Conservation (phyloP, 2,797 vertebrate species). For the Pelodytes ibericus region DNA sequence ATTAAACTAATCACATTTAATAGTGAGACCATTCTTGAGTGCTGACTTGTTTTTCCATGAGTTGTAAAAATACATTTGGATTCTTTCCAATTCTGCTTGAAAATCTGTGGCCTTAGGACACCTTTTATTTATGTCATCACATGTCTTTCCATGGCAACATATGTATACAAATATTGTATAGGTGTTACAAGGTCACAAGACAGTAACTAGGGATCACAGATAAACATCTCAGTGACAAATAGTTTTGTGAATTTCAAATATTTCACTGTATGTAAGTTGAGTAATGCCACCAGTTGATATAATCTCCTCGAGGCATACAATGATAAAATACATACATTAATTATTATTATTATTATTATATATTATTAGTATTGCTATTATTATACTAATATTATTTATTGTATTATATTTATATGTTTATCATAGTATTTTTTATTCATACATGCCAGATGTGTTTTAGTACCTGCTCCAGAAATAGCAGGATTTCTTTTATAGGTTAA, state of each 20-base stretch:
- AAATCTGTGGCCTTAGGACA: slow-evolving; percentile 51
- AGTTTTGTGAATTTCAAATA: slow-evolving; percentile 29
- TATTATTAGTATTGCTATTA: too few relatives aligned
- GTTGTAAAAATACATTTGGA: slow-evolving; percentile 61
- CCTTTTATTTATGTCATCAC: slow-evolving; percentile 58
- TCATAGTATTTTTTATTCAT: too few relatives aligned
- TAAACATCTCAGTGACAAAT: not conserved
- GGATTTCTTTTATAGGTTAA: too few relatives aligned
- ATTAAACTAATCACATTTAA: slow-evolving; percentile 56
- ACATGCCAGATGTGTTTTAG: too few relatives aligned
- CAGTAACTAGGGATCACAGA: slow-evolving; percentile 50
- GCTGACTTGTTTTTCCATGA: slow-evolving; percentile 46
- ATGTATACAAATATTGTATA: slow-evolving; percentile 54
- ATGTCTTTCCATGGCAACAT: slow-evolving; percentile 57
- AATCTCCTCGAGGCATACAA: too few relatives aligned
- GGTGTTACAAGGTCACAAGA: slow-evolving; percentile 29
- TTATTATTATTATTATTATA: too few relatives aligned
- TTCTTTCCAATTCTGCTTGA: slow-evolving; percentile 58
- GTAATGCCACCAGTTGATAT: not conserved
- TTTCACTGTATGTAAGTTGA: not conserved
- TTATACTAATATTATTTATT: too few relatives aligned
- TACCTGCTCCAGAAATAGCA: too few relatives aligned
- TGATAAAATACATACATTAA: too few relatives aligned
- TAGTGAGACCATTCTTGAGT: slow-evolving; percentile 37
- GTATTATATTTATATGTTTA: too few relatives aligned